phyloP scores from a whole-genome alignment of 2,888 invertebrate species.

The Platycheirus rosarum region DNA sequence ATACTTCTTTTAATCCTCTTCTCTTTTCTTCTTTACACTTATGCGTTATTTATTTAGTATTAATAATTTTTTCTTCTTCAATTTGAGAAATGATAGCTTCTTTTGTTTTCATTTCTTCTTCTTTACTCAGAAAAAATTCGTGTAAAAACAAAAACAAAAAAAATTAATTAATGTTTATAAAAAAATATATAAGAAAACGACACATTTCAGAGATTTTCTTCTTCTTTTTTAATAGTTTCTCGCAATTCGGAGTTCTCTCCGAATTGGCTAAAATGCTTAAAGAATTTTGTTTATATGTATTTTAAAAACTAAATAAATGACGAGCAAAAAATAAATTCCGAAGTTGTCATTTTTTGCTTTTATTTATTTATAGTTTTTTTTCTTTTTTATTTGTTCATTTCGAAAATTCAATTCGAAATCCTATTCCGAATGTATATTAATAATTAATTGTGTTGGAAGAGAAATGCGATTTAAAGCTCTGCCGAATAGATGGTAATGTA shows the following conservation, averaged over 20 bases:
- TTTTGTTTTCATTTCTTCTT: slow-evolving; percentile 72
- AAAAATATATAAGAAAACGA: slow-evolving; percentile 51
- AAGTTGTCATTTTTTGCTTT: slow-evolving; percentile 56
- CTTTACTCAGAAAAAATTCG: slow-evolving; percentile 72
- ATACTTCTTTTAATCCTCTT: slow-evolving; percentile 70
- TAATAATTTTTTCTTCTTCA: slow-evolving; percentile 73
- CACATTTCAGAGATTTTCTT: slow-evolving; percentile 50
- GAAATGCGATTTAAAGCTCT: slow-evolving; percentile 71
- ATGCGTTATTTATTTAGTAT: slow-evolving; percentile 74
- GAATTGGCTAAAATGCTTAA: slow-evolving; percentile 70
- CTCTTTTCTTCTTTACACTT: slow-evolving; percentile 74
- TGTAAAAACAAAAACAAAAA: slow-evolving; percentile 70
- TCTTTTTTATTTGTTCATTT: slow-evolving; percentile 47
- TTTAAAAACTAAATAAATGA: slow-evolving; percentile 63
- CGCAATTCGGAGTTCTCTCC: slow-evolving; percentile 68
- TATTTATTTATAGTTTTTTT: slow-evolving; percentile 15
- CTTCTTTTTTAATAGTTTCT: slow-evolving; percentile 38
- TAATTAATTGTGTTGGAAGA: slow-evolving; percentile 63
- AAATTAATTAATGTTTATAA: slow-evolving; percentile 44
- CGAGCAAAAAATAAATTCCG: slow-evolving; percentile 50
- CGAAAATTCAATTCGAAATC: slow-evolving; percentile 64
- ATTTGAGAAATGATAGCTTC: slow-evolving; percentile 71
- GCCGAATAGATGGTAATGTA: slow-evolving; percentile 68
- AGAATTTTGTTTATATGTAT: slow-evolving; percentile 34
- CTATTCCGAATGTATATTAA: slow-evolving; percentile 63